Evolutionary conservation across 2,113 vertebrate genomes (phyloP), one percentile per base, ranked within the genome.

Genomic region (cattle (Bos taurus)): DNA sequence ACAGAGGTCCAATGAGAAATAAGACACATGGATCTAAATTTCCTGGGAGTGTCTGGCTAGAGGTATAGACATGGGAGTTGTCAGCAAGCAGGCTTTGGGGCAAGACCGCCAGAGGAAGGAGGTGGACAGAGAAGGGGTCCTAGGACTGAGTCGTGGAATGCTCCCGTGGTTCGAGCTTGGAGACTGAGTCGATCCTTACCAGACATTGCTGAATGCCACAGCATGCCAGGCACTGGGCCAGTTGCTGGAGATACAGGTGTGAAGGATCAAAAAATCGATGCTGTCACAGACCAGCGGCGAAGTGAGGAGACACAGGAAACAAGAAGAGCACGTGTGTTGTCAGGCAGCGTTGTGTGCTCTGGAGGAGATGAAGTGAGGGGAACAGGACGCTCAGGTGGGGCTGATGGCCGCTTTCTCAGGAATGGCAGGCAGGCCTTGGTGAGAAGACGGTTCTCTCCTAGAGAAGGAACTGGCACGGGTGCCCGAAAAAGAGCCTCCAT

Each of bases 241-340:
- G 33, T 5, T 86, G 71, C 43, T 50, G 19, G 50, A n/a, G 40
- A 43, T 9, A 48, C 5, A 62, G 23, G n/a, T 4, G 36, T 10
- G 28, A 85, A 36, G 17, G 6, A 1, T 30, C 59, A 28, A 6
- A 89, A 74, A 52, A 7, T 81, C 56, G 25, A 0, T 8, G 60
- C 23, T 64, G 14, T 64, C n/a, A 0, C 1, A 3, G 56, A 90
- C 59, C 9, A 30, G 0, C 4, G 0, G 17, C 54, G 2, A n/a
- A 28, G 21, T n/a, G 17, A 43, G 64, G 78, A 54, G 67, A 23
- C 59, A n/a, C 5, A 12, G n/a, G 13, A 50, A 21, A 13, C n/a
- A 48, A 46, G 19, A 7, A 11, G 12, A 11, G 6, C 3, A 36
- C 54, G 0, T 6, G 7, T 2, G 3, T 6, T 2, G 3, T 33